A percentile compares a stretch with the other conserved stretches of the same genome.
These are phyloP conservation scores for Eupithecia vulgata DNA, from an alignment of 2,888 invertebrate genomes.

Conservation along the genomic window DNA sequence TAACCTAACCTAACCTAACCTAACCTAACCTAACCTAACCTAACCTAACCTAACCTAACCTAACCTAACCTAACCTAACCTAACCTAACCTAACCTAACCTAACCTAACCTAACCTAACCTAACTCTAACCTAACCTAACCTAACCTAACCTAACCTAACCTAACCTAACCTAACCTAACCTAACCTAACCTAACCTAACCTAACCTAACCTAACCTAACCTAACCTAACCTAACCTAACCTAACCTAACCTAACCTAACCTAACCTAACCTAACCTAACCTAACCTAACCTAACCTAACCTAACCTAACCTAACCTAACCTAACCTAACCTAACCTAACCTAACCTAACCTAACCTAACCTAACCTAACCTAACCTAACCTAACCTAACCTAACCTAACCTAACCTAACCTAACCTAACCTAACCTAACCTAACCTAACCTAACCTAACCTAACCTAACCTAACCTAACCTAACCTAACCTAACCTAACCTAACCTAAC, in stretches of 20 bases:
- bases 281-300: constrained; percentile 16
- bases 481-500: constrained; percentile 16
- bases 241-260: constrained; percentile 16
- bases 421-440: constrained; percentile 16
- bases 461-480: constrained; percentile 16
- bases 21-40: too few relatives aligned
- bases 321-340: constrained; percentile 16
- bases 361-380: constrained; percentile 16
- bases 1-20: too few relatives aligned
- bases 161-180: constrained; percentile 16
- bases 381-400: constrained; percentile 16
- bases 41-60: too few relatives aligned
- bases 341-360: constrained; percentile 16
- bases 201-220: constrained; percentile 16
- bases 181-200: constrained; percentile 16
- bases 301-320: constrained; percentile 16
- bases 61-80: too few relatives aligned
- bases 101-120: not conserved
- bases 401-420: constrained; percentile 16
- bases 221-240: constrained; percentile 16
- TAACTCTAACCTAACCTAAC: not conserved
- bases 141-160: constrained; percentile 14
- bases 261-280: constrained; percentile 16
- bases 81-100: too few relatives aligned
- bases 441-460: constrained; percentile 16